Evolutionary conservation across 2,888 invertebrate species (phyloP).

Genomic region (Patella caerulea): DNA sequence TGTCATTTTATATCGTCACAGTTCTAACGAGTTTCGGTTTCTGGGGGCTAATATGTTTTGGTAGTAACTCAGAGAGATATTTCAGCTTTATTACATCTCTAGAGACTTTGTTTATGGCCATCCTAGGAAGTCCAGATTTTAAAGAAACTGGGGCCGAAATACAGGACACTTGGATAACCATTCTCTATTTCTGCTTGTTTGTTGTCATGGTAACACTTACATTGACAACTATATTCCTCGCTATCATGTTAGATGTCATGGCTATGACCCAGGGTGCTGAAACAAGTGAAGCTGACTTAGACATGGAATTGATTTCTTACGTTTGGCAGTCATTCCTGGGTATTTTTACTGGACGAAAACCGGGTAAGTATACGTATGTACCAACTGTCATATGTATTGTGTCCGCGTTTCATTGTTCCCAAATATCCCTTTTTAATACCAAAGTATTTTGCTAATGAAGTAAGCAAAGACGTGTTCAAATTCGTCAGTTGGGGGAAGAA

Average conservation of each 20-base stretch:
- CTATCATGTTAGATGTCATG: conserved; percentile 3
- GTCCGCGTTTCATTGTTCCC: too few species aligned
- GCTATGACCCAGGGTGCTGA: neutral
- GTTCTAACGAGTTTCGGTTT: neutral
- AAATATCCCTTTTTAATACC: too few species aligned
- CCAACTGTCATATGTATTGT: too few species aligned
- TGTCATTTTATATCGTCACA: neutral
- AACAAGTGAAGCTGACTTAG: neutral
- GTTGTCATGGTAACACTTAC: neutral
- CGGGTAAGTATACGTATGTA: neutral
- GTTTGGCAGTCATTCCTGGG: neutral
- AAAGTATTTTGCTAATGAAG: too few species aligned
- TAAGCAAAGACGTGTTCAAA: too few species aligned
- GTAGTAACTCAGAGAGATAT: neutral
- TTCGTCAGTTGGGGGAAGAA: too few species aligned
- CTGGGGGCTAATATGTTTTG: neutral
- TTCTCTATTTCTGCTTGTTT: neutral
- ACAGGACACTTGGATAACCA: neutral
- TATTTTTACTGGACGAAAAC: neutral
- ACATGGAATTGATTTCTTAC: neutral
- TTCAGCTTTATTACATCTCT: neutral
- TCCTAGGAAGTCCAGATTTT: neutral
- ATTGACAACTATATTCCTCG: neutral
- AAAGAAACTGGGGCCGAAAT: neutral
- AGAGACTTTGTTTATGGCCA: neutral